Evolutionary conservation across 2,888 invertebrate genomes (phyloP), one percentile per base, ranked within the genome.

Genomic region (Drosophila suboccidentalis): DNA sequence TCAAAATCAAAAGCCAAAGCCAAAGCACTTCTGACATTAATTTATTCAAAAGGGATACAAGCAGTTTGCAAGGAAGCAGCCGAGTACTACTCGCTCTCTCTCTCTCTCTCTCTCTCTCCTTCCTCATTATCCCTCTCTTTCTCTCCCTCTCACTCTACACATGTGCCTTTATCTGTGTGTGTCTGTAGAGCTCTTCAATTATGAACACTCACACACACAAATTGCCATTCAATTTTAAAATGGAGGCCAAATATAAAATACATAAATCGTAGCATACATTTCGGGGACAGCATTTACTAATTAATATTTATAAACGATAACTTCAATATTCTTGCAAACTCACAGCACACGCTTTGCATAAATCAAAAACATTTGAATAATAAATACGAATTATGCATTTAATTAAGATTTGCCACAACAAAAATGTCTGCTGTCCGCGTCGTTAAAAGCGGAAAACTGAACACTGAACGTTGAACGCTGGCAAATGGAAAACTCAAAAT

Each of bases 21-120:
- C 82, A 91, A 91, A 91, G 86, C 85, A 88, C 85, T 92, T 92
- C 86, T 92, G 92, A 91, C 92, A 90, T 91, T 91, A 92, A 92
- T 92, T 92, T 92, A 92, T 92, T 91, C 92, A 92, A 90, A 90
- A 82, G 89, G 86, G 87, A 82, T 87, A 82, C 89, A 82, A 87
- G 82, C 84, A 85, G 87, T 76, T 78, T 78, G 72, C 78, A 78
- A 74, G 73, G 41, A 80, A 65, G 49, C 22, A 53, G 22, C 41
- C 39, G 44, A 22, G 19, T 19, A 46, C 26, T 9, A 9, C 46
- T 26, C 6, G 39, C 26, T n/a, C 51, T 11, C 9, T 15, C 38
- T 39, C 39, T 39, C 13, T 11, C 43, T n/a, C n/a, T 5, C 19
- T 17, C 39, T 8, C 19, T 9, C 43, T 43, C 29, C 5, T 26